These are phyloP conservation scores for Ernsta delagoae DNA, from an alignment of 2,888 invertebrate genomes.

Conservation along the genomic window DNA sequence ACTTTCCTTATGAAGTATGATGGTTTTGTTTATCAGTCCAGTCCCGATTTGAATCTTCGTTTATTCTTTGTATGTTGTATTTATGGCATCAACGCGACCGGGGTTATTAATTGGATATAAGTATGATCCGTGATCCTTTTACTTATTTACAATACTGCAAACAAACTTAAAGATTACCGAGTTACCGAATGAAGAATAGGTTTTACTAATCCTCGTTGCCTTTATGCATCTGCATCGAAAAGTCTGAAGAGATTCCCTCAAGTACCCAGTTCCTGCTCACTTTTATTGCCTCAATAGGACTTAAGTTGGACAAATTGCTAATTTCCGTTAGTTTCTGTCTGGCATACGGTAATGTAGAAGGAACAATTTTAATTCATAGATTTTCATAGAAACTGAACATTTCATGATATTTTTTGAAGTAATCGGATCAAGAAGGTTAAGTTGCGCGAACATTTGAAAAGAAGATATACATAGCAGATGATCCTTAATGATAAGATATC, in stretches of 20 bases:
- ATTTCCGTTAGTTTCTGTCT: constrained; percentile 68
- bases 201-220: neutral
- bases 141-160: too few species aligned
- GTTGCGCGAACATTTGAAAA: too few species aligned
- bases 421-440: neutral
- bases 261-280: constrained; percentile 69
- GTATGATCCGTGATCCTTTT: too few species aligned
- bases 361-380: constrained; percentile 27
- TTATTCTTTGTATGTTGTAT: too few species aligned
- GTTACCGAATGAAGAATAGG: too few species aligned
- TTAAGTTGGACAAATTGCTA: constrained; percentile 68
- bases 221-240: constrained; percentile 19
- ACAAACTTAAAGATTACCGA: too few species aligned
- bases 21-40: too few species aligned
- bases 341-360: constrained; percentile 43
- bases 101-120: too few species aligned
- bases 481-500: constrained; percentile 13
- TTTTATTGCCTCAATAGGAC: constrained; percentile 65
- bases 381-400: neutral
- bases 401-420: neutral
- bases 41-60: too few species aligned
- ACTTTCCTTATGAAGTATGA: too few species aligned
- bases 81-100: too few species aligned
- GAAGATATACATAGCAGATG: neutral
- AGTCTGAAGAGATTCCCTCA: constrained; percentile 52